These are phyloP conservation scores for Zaprionus nigranus DNA, from an alignment of 1,140 invertebrate species.

Conservation along the genomic window DNA sequence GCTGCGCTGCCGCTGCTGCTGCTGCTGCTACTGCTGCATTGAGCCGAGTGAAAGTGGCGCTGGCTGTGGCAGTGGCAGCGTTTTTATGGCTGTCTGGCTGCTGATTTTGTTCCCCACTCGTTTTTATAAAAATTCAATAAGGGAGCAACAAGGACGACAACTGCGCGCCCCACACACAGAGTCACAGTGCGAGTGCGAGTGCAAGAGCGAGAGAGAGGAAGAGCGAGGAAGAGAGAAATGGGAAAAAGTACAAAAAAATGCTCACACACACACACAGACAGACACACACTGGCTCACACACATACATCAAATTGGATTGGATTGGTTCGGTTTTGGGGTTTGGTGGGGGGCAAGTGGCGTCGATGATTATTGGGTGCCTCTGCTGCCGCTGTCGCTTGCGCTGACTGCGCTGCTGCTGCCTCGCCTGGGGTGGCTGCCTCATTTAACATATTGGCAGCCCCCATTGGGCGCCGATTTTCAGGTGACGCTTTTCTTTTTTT, in stretches of 20 bases:
- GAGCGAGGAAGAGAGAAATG: slow-evolving; percentile 1
- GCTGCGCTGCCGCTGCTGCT: neutral
- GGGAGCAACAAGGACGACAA: slow-evolving; percentile 68
- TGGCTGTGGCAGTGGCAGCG: slow-evolving; percentile 67
- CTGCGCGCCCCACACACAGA: slow-evolving; percentile 22
- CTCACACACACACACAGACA: slow-evolving; percentile 36
- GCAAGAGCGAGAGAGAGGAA: neutral
- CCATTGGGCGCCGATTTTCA: slow-evolving; percentile 43
- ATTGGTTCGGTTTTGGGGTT: slow-evolving; percentile 63
- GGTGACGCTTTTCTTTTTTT: slow-evolving; percentile 35
- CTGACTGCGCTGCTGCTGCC: slow-evolving; percentile 26
- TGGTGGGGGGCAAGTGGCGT: slow-evolving; percentile 39
- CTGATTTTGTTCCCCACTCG: slow-evolving; percentile 55
- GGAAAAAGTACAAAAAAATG: slow-evolving; percentile 51
- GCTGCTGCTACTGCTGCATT: slow-evolving; percentile 46
- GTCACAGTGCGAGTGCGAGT: no score
- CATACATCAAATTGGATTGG: slow-evolving; percentile 78
- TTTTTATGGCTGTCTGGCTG: slow-evolving; percentile 54
- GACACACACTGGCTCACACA: slow-evolving; percentile 46
- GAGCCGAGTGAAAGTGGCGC: slow-evolving; percentile 74
- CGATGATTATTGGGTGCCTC: slow-evolving; percentile 55
- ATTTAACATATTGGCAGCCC: slow-evolving; percentile 61
- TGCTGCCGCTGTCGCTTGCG: neutral
- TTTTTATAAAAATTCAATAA: slow-evolving; percentile 63
- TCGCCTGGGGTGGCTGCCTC: slow-evolving; percentile 34